Conservation (phyloP, 2,797 vertebrate species). For the Manis javanica region DNA sequence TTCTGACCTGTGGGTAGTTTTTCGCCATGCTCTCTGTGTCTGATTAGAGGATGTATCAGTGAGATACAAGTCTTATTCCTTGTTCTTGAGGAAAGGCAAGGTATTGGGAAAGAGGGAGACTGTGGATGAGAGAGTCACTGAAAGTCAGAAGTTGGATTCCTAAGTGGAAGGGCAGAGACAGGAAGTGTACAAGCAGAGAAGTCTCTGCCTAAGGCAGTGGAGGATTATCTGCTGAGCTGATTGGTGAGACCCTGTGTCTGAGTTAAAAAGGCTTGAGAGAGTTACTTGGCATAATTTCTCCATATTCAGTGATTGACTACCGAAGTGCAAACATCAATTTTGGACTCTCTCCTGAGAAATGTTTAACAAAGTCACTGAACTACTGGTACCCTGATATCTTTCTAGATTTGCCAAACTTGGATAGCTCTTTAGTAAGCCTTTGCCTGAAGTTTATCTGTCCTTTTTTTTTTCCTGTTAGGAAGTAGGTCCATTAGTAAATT, state of each 20-base stretch:
- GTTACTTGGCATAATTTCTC: slow-evolving; percentile 80
- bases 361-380: slow-evolving; percentile 73
- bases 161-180: not conserved
- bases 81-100: not conserved
- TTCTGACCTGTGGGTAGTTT: slow-evolving; percentile 64
- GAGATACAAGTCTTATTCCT: slow-evolving; percentile 26
- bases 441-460: slow-evolving; percentile 71
- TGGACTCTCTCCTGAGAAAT: slow-evolving; percentile 76
- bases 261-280: slow-evolving; percentile 77
- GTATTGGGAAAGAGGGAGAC: not conserved
- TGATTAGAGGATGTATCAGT: slow-evolving; percentile 49
- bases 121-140: not conserved
- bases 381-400: slow-evolving; percentile 71
- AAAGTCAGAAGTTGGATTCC: slow-evolving; percentile 21
- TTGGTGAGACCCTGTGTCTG: slow-evolving; percentile 41
- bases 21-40: slow-evolving; percentile 43
- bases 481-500: slow-evolving; percentile 66
- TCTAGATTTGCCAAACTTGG: slow-evolving; percentile 75
- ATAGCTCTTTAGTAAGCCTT: slow-evolving; percentile 78
- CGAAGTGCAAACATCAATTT: slow-evolving; percentile 78
- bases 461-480: slow-evolving; percentile 23
- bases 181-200: slow-evolving; percentile 1
- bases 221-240: slow-evolving; percentile 64
- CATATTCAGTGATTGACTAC: slow-evolving; percentile 74
- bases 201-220: slow-evolving; percentile 31